phyloP scores from a whole-genome alignment of 2,797 vertebrate genomes.

The Hirundo rustica region DNA sequence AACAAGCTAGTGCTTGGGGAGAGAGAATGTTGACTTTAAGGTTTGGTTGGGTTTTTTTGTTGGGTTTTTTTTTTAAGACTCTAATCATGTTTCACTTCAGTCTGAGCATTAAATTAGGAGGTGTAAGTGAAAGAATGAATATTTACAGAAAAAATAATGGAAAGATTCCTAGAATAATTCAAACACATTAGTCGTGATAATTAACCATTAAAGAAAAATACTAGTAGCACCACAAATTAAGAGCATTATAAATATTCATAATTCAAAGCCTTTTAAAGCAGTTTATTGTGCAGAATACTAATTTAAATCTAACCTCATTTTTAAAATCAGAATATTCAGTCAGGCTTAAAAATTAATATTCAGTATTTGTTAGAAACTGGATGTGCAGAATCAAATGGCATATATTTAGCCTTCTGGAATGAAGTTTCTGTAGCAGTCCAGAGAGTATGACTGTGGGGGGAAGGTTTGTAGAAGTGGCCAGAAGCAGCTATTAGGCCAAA shows the following conservation, averaged over 20 bases:
- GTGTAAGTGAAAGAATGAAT: constrained; percentile 1
- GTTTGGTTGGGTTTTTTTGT: too few species aligned
- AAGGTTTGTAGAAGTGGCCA: background rate
- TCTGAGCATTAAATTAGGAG: background rate
- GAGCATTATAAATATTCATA: constrained; percentile 11
- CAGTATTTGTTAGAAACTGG: background rate
- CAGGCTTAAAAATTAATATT: constrained; percentile 32
- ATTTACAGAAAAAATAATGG: constrained; percentile 47
- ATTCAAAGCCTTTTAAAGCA: constrained; percentile 31
- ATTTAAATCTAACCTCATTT: constrained; percentile 27
- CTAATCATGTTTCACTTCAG: constrained; percentile 14
- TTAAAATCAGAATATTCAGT: constrained; percentile 5
- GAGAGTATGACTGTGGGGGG: background rate
- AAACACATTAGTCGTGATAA: constrained; percentile 38
- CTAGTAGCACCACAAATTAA: constrained; percentile 11
- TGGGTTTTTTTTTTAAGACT: background rate
- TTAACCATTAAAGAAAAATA: constrained; percentile 49
- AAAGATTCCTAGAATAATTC: constrained; percentile 37
- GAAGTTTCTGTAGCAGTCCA: background rate
- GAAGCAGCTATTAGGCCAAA: background rate
- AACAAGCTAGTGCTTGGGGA: background rate
- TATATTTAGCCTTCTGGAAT: background rate
- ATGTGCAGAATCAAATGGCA: background rate
- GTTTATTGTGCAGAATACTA: constrained; percentile 11
- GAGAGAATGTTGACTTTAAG: background rate